phyloP scores from a whole-genome alignment of 2,113 vertebrate genomes.

The Lophotis ruficrista region DNA sequence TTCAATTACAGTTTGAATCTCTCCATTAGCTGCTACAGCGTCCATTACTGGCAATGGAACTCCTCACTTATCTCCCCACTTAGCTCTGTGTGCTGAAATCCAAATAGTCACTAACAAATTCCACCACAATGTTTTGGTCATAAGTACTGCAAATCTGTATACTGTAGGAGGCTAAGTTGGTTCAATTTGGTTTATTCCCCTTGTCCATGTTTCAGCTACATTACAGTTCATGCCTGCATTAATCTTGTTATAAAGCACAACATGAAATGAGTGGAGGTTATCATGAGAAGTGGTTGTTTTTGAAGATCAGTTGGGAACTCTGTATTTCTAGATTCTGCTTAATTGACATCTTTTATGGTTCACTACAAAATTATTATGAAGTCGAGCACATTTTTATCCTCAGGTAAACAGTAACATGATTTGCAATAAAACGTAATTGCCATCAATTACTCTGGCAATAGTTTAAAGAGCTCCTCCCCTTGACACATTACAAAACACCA shows the following conservation, averaged over 20 bases:
- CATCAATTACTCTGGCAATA: background rate
- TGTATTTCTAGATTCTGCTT: background rate
- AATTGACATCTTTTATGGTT: background rate
- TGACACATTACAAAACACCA: background rate
- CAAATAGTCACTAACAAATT: background rate
- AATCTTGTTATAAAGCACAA: background rate
- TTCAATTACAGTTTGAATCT: background rate
- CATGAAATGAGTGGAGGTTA: background rate
- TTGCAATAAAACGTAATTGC: constrained; percentile 13
- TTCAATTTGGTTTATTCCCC: background rate
- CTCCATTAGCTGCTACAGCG: background rate
- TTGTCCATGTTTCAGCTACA: background rate
- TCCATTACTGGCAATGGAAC: background rate
- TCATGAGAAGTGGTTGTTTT: background rate
- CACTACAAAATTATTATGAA: background rate
- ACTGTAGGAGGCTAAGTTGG: background rate
- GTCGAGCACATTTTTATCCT: background rate
- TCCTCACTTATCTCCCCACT: background rate
- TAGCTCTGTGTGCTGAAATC: background rate
- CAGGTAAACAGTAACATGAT: background rate
- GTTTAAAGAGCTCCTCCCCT: background rate
- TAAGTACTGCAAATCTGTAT: background rate
- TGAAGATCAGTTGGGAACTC: background rate
- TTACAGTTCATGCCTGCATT: background rate
- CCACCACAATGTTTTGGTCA: background rate